Percentiles rank a stretch among this genome's conserved stretches.
Evolutionary conservation across 1,140 invertebrate species (phyloP).

Genomic region (Sinonovacula constricta): DNA sequence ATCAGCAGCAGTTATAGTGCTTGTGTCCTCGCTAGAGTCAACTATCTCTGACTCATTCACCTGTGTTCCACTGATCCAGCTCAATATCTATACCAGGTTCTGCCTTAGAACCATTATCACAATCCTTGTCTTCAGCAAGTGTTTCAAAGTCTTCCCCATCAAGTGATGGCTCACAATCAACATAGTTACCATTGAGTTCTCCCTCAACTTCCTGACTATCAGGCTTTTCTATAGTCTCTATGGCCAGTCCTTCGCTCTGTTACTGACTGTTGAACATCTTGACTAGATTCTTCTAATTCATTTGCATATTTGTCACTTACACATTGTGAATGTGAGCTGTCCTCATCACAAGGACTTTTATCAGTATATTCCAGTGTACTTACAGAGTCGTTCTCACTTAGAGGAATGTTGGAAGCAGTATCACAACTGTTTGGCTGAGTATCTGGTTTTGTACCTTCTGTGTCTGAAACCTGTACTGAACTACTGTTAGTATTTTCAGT

Average conservation of each 20-base stretch:
- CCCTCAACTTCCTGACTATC: background rate
- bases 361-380: background rate
- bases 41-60: slow-evolving; percentile 53
- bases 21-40: slow-evolving; percentile 5
- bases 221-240: background rate
- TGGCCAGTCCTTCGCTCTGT: background rate
- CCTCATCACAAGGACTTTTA: background rate
- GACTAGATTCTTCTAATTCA: background rate
- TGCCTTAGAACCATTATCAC: background rate
- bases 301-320: too few relatives aligned
- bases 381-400: background rate
- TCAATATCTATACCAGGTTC: background rate
- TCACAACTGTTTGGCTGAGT: background rate
- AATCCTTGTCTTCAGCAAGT: slow-evolving; percentile 17
- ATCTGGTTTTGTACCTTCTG: background rate
- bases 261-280: background rate
- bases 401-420: background rate
- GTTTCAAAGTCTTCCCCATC: background rate
- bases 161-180: slow-evolving; percentile 25
- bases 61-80: slow-evolving; percentile 56
- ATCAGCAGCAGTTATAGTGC: background rate
- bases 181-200: slow-evolving; percentile 37
- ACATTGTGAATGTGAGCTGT: background rate
- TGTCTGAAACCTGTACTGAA: background rate
- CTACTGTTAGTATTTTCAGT: background rate